Evolutionary conservation across 2,888 invertebrate species (phyloP).

Genomic region (Lutraria lutraria): DNA sequence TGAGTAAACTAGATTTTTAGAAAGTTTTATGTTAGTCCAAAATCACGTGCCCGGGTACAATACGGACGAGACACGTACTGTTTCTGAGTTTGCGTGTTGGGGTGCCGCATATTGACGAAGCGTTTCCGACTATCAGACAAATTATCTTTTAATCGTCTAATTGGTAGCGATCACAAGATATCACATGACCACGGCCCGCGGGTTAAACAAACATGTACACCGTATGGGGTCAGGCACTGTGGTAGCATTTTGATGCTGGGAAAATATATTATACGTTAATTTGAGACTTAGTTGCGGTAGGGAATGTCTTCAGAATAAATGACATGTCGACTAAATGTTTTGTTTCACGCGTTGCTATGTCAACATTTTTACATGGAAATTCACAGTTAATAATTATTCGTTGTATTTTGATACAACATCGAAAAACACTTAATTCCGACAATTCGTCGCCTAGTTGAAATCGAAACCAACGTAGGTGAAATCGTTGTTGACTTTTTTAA

Average conservation of each 20-base stretch:
- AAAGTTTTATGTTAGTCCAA: background rate
- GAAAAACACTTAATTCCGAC: slow-evolving; percentile 4
- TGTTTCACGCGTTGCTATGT: background rate
- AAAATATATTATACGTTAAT: slow-evolving; percentile 47
- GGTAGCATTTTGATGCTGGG: slow-evolving; percentile 22
- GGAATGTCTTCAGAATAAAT: slow-evolving; percentile 37
- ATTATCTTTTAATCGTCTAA: slow-evolving; percentile 62
- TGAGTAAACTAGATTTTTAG: too few species aligned
- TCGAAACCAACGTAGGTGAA: background rate
- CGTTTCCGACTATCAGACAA: slow-evolving; percentile 15
- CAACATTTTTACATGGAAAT: background rate
- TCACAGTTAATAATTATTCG: slow-evolving; percentile 1
- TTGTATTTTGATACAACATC: slow-evolving; percentile 1
- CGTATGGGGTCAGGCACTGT: slow-evolving; percentile 39
- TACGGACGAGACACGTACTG: background rate
- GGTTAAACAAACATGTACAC: slow-evolving; percentile 62
- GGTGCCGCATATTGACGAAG: slow-evolving; percentile 20
- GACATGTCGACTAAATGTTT: slow-evolving; percentile 3
- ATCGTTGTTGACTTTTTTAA: background rate
- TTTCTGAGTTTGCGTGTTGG: background rate
- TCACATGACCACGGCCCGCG: slow-evolving; percentile 44
- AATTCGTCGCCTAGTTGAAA: background rate
- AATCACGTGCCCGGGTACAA: background rate
- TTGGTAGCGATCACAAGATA: slow-evolving; percentile 59
- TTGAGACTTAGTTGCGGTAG: slow-evolving; percentile 42